A percentile compares a stretch with the other conserved stretches of the same genome.
phyloP scores from a whole-genome alignment of 2,797 vertebrate species.

The Acomys russatus region DNA sequence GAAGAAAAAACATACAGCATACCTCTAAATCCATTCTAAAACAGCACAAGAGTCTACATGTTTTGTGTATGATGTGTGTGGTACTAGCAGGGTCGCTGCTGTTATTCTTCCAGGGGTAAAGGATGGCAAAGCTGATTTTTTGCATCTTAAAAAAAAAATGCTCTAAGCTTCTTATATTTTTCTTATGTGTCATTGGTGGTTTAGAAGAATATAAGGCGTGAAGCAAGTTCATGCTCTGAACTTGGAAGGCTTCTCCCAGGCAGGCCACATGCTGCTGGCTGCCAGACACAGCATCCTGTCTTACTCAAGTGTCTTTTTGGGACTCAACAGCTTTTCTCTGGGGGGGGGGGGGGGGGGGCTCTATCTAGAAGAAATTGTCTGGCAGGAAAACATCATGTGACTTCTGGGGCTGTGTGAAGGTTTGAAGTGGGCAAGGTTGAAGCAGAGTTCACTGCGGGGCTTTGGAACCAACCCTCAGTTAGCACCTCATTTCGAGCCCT shows the following conservation, averaged over 20 bases:
- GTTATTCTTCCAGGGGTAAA: background rate
- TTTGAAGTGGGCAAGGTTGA: background rate
- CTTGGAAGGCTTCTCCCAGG: background rate
- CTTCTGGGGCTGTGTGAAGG: slow-evolving; percentile 23
- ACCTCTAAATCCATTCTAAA: background rate
- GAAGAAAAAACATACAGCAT: background rate
- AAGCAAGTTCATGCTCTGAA: background rate
- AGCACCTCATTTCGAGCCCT: background rate
- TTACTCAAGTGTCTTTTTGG: background rate
- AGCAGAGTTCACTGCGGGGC: slow-evolving; percentile 1
- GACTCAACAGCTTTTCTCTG: background rate
- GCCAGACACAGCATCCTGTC: background rate
- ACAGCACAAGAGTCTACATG: background rate
- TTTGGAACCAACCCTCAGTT: slow-evolving; percentile 30
- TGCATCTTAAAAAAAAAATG: background rate
- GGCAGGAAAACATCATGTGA: background rate
- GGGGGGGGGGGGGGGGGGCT: background rate
- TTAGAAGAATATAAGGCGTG: slow-evolving; percentile 24
- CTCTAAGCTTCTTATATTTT: background rate
- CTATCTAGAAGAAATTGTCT: background rate
- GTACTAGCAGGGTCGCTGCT: background rate
- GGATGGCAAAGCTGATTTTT: background rate
- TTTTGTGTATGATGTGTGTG: background rate
- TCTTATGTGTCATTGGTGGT: background rate
- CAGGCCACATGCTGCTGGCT: background rate